These are phyloP conservation scores for Drosophila anomalata DNA, from an alignment of 2,888 invertebrate genomes.

Conservation along the genomic window DNA sequence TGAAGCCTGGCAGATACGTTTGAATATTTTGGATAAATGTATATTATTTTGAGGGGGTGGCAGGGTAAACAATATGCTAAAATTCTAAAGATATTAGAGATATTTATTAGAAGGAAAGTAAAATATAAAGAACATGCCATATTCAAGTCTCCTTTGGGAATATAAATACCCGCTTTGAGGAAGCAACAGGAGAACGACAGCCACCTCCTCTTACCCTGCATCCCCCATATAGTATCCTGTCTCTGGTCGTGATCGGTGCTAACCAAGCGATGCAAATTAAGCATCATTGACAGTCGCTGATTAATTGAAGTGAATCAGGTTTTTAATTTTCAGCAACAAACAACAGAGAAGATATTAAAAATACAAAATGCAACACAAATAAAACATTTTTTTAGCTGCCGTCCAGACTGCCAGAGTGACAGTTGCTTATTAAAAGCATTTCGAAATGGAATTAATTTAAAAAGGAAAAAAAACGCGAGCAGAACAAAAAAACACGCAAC, in stretches of 20 bases:
- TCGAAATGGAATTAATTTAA: constrained; percentile 56
- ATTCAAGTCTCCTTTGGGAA: neutral
- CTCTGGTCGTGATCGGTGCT: constrained; percentile 35
- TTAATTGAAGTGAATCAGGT: constrained; percentile 73
- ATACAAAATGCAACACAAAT: constrained; percentile 41
- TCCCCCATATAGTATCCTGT: constrained; percentile 15
- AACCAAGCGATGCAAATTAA: constrained; percentile 58
- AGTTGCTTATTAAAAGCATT: constrained; percentile 64
- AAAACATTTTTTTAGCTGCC: constrained; percentile 41
- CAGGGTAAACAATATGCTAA: constrained; percentile 53
- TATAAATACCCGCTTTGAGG: constrained; percentile 34
- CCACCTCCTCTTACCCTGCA: constrained; percentile 1
- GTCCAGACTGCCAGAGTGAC: constrained; percentile 20
- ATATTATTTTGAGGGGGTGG: neutral
- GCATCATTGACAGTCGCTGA: constrained; percentile 72
- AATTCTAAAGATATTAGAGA: neutral
- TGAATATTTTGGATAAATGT: neutral
- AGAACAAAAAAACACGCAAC: constrained; percentile 32
- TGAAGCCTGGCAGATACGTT: constrained; percentile 10
- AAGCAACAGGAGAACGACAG: constrained; percentile 41
- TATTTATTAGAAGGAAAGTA: neutral
- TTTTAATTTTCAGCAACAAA: constrained; percentile 61
- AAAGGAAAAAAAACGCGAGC: constrained; percentile 20
- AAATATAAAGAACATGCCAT: neutral
- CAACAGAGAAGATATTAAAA: constrained; percentile 33